Evolutionary conservation across 2,888 invertebrate genomes (phyloP), one percentile per base, ranked within the genome.

Genomic region (Eurois occulta): DNA sequence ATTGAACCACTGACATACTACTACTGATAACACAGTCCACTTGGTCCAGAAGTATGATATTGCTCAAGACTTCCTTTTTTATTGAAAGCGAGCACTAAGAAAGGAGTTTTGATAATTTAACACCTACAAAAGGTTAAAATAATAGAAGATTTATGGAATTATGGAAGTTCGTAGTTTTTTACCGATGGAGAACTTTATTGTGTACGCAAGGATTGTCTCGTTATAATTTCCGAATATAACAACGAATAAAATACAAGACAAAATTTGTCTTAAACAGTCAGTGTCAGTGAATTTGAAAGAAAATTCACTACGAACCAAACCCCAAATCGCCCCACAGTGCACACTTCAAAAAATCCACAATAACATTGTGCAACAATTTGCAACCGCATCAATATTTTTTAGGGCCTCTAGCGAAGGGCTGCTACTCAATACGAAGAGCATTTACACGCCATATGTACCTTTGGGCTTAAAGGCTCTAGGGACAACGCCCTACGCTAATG

Each of bases 381-480:
- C 86, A 88, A 91, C 91, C 91, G 84, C 91, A 91, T 90, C 89
- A 86, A 90, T 89, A 88, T 90, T 88, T 87, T 90, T 91, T 85
- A 85, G 89, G 86, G 80, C 87, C 84, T 90, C 88, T 80, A 75
- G 78, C 79, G 89, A 87, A 88, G 89, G 90, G 90, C 88, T 88
- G 86, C 77, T 86, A 86, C 88, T 93, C 94, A 94, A 96, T 96
- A 94, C 95, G 95, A 96, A 93, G 92, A 91, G 91, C 95, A 95
- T 96, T 97, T 96, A 96, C 89, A 93, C 94, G 96, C 96, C 96
- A 97, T 97, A 97, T 97, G 97, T 94, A 95, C 94, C 90, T 92
- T 92, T 90, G 94, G 93, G 95, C 93, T 92, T 92, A 93, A 92
- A 90, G 80, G 88, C 93, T 93, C 94, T 86, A 78, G 94, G 94